phyloP scores from a whole-genome alignment of 2,113 vertebrate species.

The Peromyscus maniculatus region DNA sequence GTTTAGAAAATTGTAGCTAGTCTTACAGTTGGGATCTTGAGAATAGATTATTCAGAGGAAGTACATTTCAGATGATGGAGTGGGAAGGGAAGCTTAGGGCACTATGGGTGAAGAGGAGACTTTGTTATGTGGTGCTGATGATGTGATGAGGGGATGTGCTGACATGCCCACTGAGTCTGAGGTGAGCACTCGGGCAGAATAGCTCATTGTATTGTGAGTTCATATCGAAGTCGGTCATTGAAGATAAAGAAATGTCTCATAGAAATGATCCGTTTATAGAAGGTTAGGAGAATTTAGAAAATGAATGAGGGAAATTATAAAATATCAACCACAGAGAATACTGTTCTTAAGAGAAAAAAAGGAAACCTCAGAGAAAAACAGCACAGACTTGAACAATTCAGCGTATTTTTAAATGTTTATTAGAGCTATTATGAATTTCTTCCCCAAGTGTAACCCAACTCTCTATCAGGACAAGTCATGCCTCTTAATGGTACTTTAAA shows the following conservation, averaged over 20 bases:
- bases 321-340: neutral
- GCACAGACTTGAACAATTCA: neutral
- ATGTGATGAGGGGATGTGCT: neutral
- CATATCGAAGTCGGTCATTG: neutral
- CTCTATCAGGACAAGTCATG: neutral
- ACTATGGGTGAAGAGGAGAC: neutral
- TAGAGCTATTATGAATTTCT: neutral
- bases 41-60: slow-evolving; percentile 50
- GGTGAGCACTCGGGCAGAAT: neutral
- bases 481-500: neutral
- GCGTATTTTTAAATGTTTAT: neutral
- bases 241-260: neutral
- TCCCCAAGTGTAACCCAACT: neutral
- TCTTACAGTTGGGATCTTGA: slow-evolving; percentile 53
- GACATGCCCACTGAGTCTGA: neutral
- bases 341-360: neutral
- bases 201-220: neutral
- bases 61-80: neutral
- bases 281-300: neutral
- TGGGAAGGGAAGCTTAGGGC: neutral
- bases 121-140: neutral
- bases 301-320: neutral
- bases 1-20: slow-evolving; percentile 66
- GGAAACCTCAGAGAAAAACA: neutral
- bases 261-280: neutral